Conservation (phyloP, 2,888 invertebrate species). For the Sesia apiformis region DNA sequence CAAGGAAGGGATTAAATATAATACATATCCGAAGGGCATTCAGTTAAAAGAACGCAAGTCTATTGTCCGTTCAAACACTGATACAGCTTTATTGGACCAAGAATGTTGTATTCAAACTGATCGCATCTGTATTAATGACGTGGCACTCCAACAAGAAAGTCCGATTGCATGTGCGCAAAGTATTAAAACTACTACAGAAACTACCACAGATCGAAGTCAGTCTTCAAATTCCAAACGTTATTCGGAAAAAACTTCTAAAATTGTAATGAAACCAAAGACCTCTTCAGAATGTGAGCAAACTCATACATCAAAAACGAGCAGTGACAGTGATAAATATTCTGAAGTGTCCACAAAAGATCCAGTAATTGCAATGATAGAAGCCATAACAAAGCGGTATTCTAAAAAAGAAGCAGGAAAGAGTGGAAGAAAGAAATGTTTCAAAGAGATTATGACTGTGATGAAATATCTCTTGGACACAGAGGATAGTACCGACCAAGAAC, state of each 20-base stretch:
- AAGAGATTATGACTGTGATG: constrained; percentile 52
- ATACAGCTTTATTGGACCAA: constrained; percentile 13
- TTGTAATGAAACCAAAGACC: not conserved
- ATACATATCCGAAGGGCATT: constrained; percentile 37
- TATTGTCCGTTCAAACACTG: constrained; percentile 37
- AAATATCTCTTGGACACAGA: constrained; percentile 61
- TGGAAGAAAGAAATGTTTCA: constrained; percentile 55
- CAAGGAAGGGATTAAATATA: constrained; percentile 12
- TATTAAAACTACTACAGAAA: not conserved
- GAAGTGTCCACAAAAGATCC: constrained; percentile 22
- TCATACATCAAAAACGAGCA: not conserved
- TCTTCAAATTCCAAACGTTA: constrained; percentile 1
- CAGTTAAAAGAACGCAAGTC: constrained; percentile 24
- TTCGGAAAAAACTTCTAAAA: not conserved
- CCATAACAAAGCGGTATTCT: constrained; percentile 56
- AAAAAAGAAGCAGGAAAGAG: constrained; percentile 43
- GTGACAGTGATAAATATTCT: not conserved
- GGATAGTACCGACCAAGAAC: constrained; percentile 23
- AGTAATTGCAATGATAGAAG: constrained; percentile 47
- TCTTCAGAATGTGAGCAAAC: not conserved
- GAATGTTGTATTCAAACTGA: not conserved
- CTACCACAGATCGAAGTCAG: not conserved
- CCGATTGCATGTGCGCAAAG: not conserved
- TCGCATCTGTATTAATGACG: not conserved
- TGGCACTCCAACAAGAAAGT: not conserved